Base-by-base conservation (phyloP, 2,888 invertebrate genomes). In the Rapana venosa region DNA sequence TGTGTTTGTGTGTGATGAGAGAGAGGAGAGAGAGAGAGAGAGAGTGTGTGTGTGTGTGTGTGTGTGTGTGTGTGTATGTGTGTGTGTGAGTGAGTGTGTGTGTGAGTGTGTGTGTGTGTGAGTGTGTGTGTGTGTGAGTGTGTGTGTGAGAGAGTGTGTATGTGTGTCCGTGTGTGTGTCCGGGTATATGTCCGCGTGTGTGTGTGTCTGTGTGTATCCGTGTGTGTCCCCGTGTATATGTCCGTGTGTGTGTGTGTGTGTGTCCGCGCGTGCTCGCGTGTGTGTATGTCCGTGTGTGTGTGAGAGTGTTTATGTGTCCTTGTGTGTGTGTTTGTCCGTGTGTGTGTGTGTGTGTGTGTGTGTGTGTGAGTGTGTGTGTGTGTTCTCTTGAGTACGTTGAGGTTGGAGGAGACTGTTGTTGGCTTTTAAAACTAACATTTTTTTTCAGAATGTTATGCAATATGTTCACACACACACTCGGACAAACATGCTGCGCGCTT, bases 41-140 rank as follows among this genome's bases (percentile, higher is more conserved):
- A n/a, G n/a, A n/a, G n/a, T n/a, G n/a, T n/a, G n/a, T n/a, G n/a
- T n/a, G n/a, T n/a, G n/a, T n/a, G n/a, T n/a, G n/a, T n/a, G n/a
- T n/a, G n/a, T n/a, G n/a, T n/a, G n/a, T n/a, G n/a, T n/a, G n/a
- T n/a, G n/a, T n/a, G n/a, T n/a, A 26, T 26, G 6, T 74, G n/a
- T 74, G 74, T 74, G 74, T 74, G 74, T 74, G 74, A 22, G 74
- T 74, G 74, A 22, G 74, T 74, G 74, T 74, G 74, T 74, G 74
- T 74, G 74, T 74, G 74, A 22, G 74, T 74, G 74, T 74, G 74
- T 74, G 74, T 74, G 74, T 74, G 74, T 74, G 74, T 74, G 74
- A 22, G 74, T 74, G 74, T 74, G 26, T 20, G 26, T 74, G 74
- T 74, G 26, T 26, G 20, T 61, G 17, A 8, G 61, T 61, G 61